A percentile compares a stretch with the other conserved stretches of the same genome.
Conservation (phyloP, 2,113 vertebrate species). For the Isurus oxyrinchus region DNA sequence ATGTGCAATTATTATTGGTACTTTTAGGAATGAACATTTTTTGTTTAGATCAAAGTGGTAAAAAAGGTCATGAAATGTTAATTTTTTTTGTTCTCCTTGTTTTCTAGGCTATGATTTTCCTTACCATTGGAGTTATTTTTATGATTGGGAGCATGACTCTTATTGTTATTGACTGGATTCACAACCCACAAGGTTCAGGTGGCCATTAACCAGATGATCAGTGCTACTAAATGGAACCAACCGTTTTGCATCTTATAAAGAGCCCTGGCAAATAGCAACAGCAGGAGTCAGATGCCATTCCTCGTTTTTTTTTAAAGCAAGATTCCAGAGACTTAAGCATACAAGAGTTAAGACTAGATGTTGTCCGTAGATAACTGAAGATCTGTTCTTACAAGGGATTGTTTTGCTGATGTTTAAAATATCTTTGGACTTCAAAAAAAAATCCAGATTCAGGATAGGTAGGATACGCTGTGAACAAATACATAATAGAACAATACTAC, state of each 20-base stretch:
- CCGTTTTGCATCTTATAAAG: slow-evolving; percentile 40
- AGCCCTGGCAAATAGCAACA: not conserved
- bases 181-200: slow-evolving; percentile 68
- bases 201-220: slow-evolving; percentile 53
- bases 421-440: not conserved
- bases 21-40: not conserved
- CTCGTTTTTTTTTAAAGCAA: slow-evolving; percentile 45
- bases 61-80: not conserved
- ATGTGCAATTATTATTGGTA: not conserved
- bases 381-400: not conserved
- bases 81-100: slow-evolving; percentile 19
- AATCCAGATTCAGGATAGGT: not conserved
- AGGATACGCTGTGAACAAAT: not conserved
- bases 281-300: slow-evolving; percentile 46
- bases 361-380: slow-evolving; percentile 23
- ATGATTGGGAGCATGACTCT: slow-evolving; percentile 90
- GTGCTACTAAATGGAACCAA: slow-evolving; percentile 34
- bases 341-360: not conserved
- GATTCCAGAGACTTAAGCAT: slow-evolving; percentile 50
- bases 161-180: slow-evolving; percentile 88
- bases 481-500: not conserved
- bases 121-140: slow-evolving; percentile 79
- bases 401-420: not conserved
- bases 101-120: slow-evolving; percentile 76
- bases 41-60: too few relatives aligned